Evolutionary conservation across 2,113 vertebrate species (phyloP).

Genomic region (Sander vitreus): DNA sequence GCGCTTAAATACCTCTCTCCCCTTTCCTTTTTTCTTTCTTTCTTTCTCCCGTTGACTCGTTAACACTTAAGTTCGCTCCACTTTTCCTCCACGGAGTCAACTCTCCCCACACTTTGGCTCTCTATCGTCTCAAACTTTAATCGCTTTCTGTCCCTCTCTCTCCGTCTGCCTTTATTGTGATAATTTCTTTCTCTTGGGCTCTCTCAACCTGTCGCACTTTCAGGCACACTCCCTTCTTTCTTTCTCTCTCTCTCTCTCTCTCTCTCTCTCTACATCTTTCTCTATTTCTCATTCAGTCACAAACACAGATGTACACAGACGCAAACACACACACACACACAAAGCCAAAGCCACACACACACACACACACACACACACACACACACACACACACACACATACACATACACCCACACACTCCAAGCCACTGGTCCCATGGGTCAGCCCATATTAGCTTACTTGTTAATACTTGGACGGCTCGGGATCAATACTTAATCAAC

Average conservation of each 20-base stretch:
- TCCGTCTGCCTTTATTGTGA: conserved; percentile 72
- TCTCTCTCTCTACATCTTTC: conserved; percentile 39
- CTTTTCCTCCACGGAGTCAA: conserved; percentile 82
- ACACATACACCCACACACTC: conserved; percentile 74
- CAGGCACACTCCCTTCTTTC: conserved; percentile 23
- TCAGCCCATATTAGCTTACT: conserved; percentile 99
- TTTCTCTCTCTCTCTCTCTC: background rate
- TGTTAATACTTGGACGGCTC: conserved; percentile 94
- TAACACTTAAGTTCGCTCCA: conserved; percentile 73
- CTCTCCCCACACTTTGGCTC: conserved; percentile 86
- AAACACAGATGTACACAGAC: conserved; percentile 14
- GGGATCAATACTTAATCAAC: conserved; percentile 99
- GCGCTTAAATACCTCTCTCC: conserved; percentile 38
- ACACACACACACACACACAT: conserved; percentile 60
- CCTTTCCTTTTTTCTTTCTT: conserved; percentile 1
- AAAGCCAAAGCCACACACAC: too few relatives aligned
- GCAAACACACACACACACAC: background rate
- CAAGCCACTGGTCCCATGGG: conserved; percentile 96
- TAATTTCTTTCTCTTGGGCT: conserved; percentile 70
- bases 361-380: conserved; percentile 68
- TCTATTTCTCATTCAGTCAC: conserved; percentile 41
- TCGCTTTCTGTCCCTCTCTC: conserved; percentile 67
- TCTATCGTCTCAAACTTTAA: conserved; percentile 81
- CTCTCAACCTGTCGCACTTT: conserved; percentile 51
- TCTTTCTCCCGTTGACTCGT: conserved; percentile 61